phyloP scores from a whole-genome alignment of 2,888 invertebrate species.

The Didymodactylos carnosus region DNA sequence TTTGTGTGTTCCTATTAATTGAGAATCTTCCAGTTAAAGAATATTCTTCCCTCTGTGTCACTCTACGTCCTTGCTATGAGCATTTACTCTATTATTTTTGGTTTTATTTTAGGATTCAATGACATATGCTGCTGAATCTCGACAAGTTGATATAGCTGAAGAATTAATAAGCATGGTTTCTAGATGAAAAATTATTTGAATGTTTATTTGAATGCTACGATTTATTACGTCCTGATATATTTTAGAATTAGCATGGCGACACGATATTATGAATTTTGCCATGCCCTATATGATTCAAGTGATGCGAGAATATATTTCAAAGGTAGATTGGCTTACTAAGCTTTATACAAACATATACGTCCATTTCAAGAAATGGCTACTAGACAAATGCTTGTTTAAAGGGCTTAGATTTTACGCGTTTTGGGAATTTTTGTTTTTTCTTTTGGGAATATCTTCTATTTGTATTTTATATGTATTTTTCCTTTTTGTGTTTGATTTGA shows the following conservation, averaged over 20 bases:
- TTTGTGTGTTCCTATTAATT: background rate
- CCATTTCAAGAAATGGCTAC: no score
- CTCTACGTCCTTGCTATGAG: no score
- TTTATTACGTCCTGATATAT: constrained; percentile 87
- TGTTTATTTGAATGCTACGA: constrained; percentile 96
- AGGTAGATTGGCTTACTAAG: constrained; percentile 43
- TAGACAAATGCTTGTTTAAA: no score
- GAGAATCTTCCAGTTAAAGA: no score
- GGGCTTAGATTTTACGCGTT: no score
- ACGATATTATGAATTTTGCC: constrained; percentile 95
- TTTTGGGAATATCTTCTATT: no score
- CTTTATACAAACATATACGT: no score
- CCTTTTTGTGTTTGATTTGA: no score
- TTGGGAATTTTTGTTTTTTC: no score
- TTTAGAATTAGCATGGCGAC: constrained; percentile 87
- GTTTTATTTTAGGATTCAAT: constrained; percentile 63
- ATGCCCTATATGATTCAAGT: constrained; percentile 99
- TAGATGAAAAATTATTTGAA: constrained; percentile 77
- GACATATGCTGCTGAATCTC: constrained; percentile 96
- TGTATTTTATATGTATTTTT: no score
- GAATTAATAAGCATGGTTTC: constrained; percentile 91
- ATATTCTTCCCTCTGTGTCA: no score
- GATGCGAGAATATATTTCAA: constrained; percentile 36
- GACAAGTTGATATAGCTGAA: constrained; percentile 89
- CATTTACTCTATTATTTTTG: no score